phyloP scores from a whole-genome alignment of 2,888 invertebrate genomes.

The Troides helena region DNA sequence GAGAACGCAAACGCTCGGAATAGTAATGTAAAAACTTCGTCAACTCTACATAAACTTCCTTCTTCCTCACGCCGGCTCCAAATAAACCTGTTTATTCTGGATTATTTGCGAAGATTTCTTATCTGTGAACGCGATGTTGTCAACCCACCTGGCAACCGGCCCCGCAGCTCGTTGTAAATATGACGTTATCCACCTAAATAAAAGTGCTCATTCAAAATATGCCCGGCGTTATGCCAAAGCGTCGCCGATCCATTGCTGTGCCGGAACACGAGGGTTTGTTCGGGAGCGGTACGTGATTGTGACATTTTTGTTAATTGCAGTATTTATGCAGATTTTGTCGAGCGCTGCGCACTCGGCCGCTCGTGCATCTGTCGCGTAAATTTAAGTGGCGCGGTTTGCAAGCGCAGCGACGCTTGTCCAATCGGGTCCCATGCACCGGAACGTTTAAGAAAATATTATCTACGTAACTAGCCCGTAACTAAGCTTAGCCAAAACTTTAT shows the following conservation, averaged over 20 bases:
- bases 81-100: constrained; percentile 6
- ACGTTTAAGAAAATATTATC: too few species aligned
- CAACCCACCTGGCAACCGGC: constrained; percentile 26
- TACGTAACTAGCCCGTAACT: too few species aligned
- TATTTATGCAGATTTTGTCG: constrained; percentile 11
- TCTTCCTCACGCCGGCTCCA: not conserved
- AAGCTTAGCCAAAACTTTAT: too few species aligned
- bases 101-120: constrained; percentile 10
- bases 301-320: constrained; percentile 22
- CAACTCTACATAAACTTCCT: not conserved
- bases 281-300: constrained; percentile 4
- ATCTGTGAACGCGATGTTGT: constrained; percentile 16
- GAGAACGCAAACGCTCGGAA: too few species aligned
- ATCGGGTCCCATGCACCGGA: too few species aligned
- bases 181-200: constrained; percentile 26
- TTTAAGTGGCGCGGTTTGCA: too few species aligned
- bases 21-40: too few species aligned
- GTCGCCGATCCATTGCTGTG: constrained; percentile 10
- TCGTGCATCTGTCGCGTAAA: too few species aligned
- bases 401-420: too few species aligned
- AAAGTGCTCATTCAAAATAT: constrained; percentile 27
- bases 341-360: not conserved
- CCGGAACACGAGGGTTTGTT: constrained; percentile 13
- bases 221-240: constrained; percentile 27
- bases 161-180: constrained; percentile 15